Evolutionary conservation across 2,113 vertebrate species (phyloP), one percentile per base, ranked within the genome.

Genomic region (Syngnathus floridae): DNA sequence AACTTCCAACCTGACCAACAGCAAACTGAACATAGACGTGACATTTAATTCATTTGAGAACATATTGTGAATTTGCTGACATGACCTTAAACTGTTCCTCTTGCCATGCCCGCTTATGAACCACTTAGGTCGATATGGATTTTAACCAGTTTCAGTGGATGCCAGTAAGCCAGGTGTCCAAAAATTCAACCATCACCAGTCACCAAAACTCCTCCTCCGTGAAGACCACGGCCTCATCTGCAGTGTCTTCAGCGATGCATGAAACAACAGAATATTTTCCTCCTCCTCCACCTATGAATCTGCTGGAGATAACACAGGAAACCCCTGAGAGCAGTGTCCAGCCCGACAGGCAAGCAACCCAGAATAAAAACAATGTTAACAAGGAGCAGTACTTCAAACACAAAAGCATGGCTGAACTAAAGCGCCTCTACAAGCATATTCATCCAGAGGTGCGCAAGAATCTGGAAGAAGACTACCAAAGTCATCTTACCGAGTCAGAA

Each of bases 361-460:
- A 88, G 71, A 62, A 77, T 16, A 92, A 88, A 69, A 66, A 69
- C 19, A 69, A 69, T 4, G 31, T 83, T 11, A 82, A 80, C 66
- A 93, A 88, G 84, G 91, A 93, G 52, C 75, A 92, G 56, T 91
- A 92, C 64, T 86, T 86, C 55, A 93, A 93, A 76, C 89, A 95
- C 83, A 92, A 90, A 70, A 94, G 92, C 75, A 84, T 92, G 66
- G 87, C 89, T 46, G 92, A 95, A 85, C 82, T 94, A 26, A 95
- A 93, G 70, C 86, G 88, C 35, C 90, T 93, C 72, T 94, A 93
- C 71, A 95, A 93, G 75, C 80, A 90, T 64, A 95, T 95, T 49
- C 89, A 95, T 55, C 89, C 92, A 19, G 90, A 93, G 68, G 85
- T 95, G 65, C 92, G 93, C 71, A 95, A 93, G 79, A 89, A 87